Evolutionary conservation across 2,888 invertebrate genomes (phyloP).

Genomic region (Hyposoter dolosus): DNA sequence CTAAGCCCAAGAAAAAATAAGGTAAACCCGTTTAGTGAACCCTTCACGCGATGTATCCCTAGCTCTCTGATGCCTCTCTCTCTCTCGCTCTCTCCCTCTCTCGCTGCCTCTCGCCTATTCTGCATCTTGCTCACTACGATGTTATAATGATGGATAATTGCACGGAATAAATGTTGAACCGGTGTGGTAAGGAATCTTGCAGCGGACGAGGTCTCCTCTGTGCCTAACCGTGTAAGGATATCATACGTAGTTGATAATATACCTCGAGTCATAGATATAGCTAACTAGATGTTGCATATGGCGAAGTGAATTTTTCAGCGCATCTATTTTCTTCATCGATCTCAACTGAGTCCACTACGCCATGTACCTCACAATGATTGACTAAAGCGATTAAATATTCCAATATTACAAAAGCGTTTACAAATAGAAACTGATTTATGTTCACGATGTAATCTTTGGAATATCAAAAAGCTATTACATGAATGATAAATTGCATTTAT

Average conservation of each 20-base stretch:
- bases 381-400: slow-evolving; percentile 35
- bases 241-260: slow-evolving; percentile 39
- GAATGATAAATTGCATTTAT: background rate
- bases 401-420: slow-evolving; percentile 1
- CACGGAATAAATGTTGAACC: slow-evolving; percentile 62
- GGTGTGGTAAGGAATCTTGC: slow-evolving; percentile 54
- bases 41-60: slow-evolving; percentile 37
- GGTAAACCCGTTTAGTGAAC: slow-evolving; percentile 54
- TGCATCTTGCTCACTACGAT: slow-evolving; percentile 30
- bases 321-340: slow-evolving; percentile 42
- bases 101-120: background rate
- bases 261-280: background rate
- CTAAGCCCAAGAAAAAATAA: slow-evolving; percentile 17
- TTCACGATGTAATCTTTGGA: background rate
- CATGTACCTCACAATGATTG: slow-evolving; percentile 33
- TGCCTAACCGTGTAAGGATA: slow-evolving; percentile 22
- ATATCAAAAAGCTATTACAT: background rate
- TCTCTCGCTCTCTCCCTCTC: background rate
- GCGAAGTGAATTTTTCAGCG: slow-evolving; percentile 20
- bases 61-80: background rate
- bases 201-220: slow-evolving; percentile 34
- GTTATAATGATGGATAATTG: slow-evolving; percentile 67
- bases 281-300: slow-evolving; percentile 18
- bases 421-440: background rate
- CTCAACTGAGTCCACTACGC: slow-evolving; percentile 15